Evolutionary conservation across 2,113 vertebrate genomes (phyloP), one percentile per base, ranked within the genome.

Genomic region (Paradisaea rubra): DNA sequence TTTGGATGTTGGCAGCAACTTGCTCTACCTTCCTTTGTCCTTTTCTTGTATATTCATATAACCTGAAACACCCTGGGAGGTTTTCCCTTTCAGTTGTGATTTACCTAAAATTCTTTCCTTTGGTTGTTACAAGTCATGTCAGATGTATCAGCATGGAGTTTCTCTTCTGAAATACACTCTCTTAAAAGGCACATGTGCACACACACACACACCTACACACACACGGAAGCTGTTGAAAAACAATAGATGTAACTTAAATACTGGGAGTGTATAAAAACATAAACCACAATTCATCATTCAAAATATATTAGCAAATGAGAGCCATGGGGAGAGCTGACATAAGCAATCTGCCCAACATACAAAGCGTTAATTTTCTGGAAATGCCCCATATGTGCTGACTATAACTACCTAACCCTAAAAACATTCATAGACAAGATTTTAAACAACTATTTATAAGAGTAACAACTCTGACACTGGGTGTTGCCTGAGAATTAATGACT

Each of bases 401-500:
- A 7, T 41, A 71, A 88, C 80, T 57, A 89, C 53, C 85, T 90
- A 95, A 79, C 72, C 80, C 56, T 93, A 56, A 77, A 91, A 91
- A 71, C 60, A 88, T 92, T 78, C 82, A 74, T 28, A 74, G 42
- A 60, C 50, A 35, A 42, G 66, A 85, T 71, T 95, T 94, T 88
- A 94, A 91, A 93, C 72, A 94, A 73, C 89, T 81, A 27, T 88
- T 95, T 15, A 9, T 91, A 83, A 91, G 56, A 86, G 76, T 91
- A 84, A 83, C 64, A 74, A 86, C 82, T 86, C 65, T 95, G 91
- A 94, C 90, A 92, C 65, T 81, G 93, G 96, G 92, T 88, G 90
- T 95, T 95, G 86, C 64, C 93, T 76, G 65, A 90, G 69, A 95
- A 95, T 95, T 94, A 96, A 96, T 89, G 91, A 86, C 68, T 70